These are phyloP conservation scores for Melospiza melodia DNA, from an alignment of 2,113 vertebrate species.

Conservation along the genomic window DNA sequence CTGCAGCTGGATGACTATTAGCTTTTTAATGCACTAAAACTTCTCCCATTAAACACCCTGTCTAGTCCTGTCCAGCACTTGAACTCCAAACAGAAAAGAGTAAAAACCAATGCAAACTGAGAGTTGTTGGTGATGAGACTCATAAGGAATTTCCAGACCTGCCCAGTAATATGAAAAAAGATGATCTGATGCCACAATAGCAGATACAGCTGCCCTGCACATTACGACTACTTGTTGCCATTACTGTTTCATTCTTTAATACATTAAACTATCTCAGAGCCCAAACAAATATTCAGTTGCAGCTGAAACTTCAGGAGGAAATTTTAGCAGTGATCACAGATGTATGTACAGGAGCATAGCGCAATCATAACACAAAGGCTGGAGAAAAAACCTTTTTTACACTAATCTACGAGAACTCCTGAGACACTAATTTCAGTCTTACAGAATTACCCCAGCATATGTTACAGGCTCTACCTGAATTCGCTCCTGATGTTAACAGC, in stretches of 20 bases:
- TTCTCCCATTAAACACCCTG: neutral
- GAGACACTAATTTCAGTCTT: neutral
- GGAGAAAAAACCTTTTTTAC: neutral
- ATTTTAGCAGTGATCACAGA: neutral
- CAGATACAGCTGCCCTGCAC: neutral
- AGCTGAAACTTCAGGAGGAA: neutral
- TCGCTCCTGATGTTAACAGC: neutral
- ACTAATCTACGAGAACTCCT: neutral
- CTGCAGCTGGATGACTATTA: neutral
- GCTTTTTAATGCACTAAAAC: neutral
- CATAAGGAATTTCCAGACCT: neutral
- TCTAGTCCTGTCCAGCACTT: neutral
- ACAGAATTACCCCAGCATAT: neutral
- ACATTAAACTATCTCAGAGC: neutral
- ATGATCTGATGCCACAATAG: neutral
- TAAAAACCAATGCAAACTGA: neutral
- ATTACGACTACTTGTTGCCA: constrained; percentile 32
- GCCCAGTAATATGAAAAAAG: neutral
- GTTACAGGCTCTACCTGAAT: neutral
- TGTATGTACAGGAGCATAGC: accelerated
- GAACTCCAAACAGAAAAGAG: neutral
- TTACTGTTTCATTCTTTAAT: neutral
- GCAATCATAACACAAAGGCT: neutral
- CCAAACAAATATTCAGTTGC: neutral
- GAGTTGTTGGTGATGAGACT: neutral